A percentile compares a stretch with the other conserved stretches of the same genome.
phyloP scores from a whole-genome alignment of 2,797 vertebrate genomes.

The Monodelphis domestica region DNA sequence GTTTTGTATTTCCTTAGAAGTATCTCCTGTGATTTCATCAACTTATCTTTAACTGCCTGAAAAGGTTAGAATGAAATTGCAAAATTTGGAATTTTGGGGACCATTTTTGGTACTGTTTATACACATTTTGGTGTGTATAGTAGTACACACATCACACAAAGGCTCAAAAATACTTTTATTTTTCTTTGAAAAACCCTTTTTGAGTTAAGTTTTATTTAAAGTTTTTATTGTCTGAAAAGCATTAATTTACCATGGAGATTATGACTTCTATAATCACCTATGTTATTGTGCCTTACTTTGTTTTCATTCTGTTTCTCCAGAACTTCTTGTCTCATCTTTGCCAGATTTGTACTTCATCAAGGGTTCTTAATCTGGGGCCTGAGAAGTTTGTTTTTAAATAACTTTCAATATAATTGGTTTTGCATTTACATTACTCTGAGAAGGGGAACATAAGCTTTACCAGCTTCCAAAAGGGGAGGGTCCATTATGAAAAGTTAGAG shows the following conservation, averaged over 20 bases:
- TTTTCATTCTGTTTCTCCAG: not conserved
- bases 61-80: slow-evolving; percentile 6
- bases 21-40: slow-evolving; percentile 20
- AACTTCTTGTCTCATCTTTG: not conserved
- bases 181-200: slow-evolving; percentile 12
- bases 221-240: slow-evolving; percentile 11
- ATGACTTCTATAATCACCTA: not conserved
- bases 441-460: not conserved
- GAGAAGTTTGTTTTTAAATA: not conserved
- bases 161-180: not conserved
- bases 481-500: not conserved
- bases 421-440: not conserved
- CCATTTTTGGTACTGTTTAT: slow-evolving; percentile 8
- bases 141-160: not conserved
- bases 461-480: not conserved
- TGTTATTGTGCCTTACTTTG: not conserved
- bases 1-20: slow-evolving; percentile 33
- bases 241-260: not conserved
- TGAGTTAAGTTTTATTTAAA: slow-evolving; percentile 13
- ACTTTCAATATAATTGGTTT: not conserved
- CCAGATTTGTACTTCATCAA: not conserved
- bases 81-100: slow-evolving; percentile 14
- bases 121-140: too few relatives aligned
- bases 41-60: slow-evolving; percentile 30
- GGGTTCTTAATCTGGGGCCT: not conserved